Conservation (phyloP, 2,113 vertebrate species). For the Tyrannus savana region DNA sequence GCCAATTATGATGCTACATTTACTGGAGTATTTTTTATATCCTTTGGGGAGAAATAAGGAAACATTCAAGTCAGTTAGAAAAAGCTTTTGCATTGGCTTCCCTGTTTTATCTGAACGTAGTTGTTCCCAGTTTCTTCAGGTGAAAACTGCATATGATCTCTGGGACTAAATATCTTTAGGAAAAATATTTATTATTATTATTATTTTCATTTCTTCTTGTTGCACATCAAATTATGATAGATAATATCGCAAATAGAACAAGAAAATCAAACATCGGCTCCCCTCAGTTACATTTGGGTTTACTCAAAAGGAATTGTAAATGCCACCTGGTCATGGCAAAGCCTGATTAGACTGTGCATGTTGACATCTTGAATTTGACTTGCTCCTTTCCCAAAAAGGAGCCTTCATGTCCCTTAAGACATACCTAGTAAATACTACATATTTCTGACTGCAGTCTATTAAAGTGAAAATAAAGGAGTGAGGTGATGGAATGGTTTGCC, state of each 20-base stretch:
- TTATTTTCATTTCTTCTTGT: neutral
- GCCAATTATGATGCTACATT: conserved; percentile 75
- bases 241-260: neutral
- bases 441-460: neutral
- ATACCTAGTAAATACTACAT: neutral
- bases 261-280: neutral
- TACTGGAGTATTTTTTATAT: conserved; percentile 71
- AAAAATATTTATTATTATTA: neutral
- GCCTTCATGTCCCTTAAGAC: neutral
- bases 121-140: conserved; percentile 11
- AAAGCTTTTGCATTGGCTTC: conserved; percentile 57
- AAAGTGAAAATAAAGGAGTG: neutral
- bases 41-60: conserved; percentile 74
- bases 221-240: neutral
- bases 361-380: neutral
- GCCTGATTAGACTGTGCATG: neutral
- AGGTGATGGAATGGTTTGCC: neutral
- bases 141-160: conserved; percentile 1
- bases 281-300: neutral
- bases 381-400: neutral
- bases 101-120: neutral
- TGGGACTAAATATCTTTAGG: conserved; percentile 42
- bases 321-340: neutral
- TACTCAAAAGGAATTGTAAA: neutral
- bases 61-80: conserved; percentile 70